Percentiles rank a stretch among this genome's conserved stretches.
These are phyloP conservation scores for Canis aureus DNA, from an alignment of 2,113 vertebrate species.

Conservation along the genomic window DNA sequence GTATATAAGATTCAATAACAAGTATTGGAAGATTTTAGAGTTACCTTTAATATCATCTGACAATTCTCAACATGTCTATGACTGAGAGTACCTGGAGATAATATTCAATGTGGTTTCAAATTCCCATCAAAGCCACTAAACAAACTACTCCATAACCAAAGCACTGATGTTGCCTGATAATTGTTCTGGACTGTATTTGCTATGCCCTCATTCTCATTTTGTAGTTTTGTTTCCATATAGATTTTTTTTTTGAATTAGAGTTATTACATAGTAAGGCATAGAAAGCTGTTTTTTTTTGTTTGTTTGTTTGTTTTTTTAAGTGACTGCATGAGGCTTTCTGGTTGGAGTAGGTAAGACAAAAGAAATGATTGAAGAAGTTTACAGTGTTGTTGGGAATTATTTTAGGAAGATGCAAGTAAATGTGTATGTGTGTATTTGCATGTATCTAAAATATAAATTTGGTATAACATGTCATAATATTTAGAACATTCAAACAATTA, in stretches of 20 bases:
- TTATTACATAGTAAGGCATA: neutral
- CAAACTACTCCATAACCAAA: neutral
- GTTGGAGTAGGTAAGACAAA: neutral
- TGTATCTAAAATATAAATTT: neutral
- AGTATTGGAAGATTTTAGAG: neutral
- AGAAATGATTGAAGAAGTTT: neutral
- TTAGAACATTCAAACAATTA: neutral
- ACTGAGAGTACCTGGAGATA: neutral
- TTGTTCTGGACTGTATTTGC: neutral
- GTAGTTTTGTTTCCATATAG: neutral
- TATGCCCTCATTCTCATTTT: neutral
- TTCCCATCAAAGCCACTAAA: neutral
- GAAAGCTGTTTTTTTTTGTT: neutral
- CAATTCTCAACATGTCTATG: neutral
- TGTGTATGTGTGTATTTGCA: neutral
- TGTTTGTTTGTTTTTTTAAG: neutral
- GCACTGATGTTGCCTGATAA: neutral
- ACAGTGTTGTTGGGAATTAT: neutral
- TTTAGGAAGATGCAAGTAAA: neutral
- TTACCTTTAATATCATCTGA: neutral
- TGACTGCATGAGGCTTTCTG: neutral
- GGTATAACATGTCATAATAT: neutral
- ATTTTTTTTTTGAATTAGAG: neutral
- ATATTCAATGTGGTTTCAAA: neutral
- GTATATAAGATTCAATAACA: neutral